Base-by-base conservation (phyloP, 2,113 vertebrate genomes). In the Prochilodus magdalenae region DNA sequence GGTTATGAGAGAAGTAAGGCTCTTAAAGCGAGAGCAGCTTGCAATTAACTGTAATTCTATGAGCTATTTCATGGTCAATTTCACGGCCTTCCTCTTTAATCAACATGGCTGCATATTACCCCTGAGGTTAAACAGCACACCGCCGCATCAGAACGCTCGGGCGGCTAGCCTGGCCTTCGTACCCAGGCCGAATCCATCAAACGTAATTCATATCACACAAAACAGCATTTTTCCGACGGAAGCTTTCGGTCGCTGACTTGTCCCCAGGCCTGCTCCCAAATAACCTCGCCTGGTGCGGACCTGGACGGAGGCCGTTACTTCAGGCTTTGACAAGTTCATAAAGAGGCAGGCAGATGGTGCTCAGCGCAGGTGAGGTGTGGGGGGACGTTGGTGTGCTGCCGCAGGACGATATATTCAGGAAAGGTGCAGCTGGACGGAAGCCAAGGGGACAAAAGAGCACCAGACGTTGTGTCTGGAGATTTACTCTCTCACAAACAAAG, bases 261-360 rank as follows among this genome's bases (percentile, higher is more conserved):
- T 16, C 57, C 15, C 26, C 65, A 72, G 18, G 2, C 13, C 15
- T 47, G 18, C 47, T 70, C 22, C 7, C 30, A 24, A 49, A 69
- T 33, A 53, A 62, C 30, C 63, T 49, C 27, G 8, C 24, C 55
- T 15, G 16, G 2, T 33, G 1, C 66, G 47, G 18, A 5, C 11
- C 29, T 27, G 36, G 69, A 72, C 51, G 30, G 30, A 14, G 5
- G 51, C 65, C 26, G 10, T 76, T 70, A 40, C 24, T 44, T 65
- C 24, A 30, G 53, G 57, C 24, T 44, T 47, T n/a, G 75, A 77
- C 81, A 73, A 27, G 57, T 77, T 77, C 66, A 71, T 73, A 53
- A 77, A 77, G 51, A 79, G 75, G 49, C 40, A 36, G 71, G 75
- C 81, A 66, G 81, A 83, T 78, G 75, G 36, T 78, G 77, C 33